phyloP scores from a whole-genome alignment of 2,797 vertebrate species.

The Pitangus sulphuratus region DNA sequence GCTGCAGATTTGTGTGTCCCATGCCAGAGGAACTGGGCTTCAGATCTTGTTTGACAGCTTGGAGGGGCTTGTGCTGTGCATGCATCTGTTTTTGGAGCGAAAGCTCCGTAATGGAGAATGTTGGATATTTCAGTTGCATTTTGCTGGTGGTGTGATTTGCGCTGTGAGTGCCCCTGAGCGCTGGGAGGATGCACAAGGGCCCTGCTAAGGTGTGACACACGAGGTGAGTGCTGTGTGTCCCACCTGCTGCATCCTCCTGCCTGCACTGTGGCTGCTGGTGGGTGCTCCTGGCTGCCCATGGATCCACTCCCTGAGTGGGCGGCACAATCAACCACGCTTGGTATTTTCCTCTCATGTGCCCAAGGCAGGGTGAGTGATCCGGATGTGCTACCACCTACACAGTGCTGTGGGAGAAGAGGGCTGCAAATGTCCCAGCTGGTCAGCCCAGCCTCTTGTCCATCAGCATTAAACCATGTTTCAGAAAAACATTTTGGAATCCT shows the following conservation, averaged over 20 bases:
- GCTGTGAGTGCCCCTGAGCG: background rate
- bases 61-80: background rate
- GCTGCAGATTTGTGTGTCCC: background rate
- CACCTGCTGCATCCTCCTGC: background rate
- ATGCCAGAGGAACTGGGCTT: background rate
- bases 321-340: background rate
- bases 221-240: background rate
- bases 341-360: background rate
- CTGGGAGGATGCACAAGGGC: background rate
- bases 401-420: too few relatives aligned
- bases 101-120: accelerated
- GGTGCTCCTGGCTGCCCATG: accelerated
- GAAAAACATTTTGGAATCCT: background rate
- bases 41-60: background rate
- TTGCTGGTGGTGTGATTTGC: background rate
- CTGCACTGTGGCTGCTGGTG: background rate
- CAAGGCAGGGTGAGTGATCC: background rate
- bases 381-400: accelerated
- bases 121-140: background rate
- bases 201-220: accelerated
- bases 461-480: background rate
- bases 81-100: background rate
- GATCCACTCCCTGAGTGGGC: background rate
- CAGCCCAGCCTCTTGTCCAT: background rate
- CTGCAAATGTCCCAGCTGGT: background rate